Conservation (phyloP, 1,140 invertebrate genomes). For the Drosophila funebris region DNA sequence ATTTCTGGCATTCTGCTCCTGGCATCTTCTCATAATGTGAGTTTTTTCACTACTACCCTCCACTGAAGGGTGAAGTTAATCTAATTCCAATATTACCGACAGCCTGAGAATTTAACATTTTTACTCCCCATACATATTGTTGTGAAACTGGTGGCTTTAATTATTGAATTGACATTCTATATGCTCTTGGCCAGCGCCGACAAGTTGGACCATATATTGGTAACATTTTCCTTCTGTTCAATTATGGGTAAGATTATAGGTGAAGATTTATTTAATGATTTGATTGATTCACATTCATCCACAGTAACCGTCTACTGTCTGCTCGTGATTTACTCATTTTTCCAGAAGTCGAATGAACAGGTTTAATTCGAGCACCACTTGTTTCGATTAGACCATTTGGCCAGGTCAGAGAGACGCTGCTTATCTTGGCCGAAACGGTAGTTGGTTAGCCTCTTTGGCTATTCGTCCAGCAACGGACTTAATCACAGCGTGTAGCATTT, state of each 20-base stretch:
- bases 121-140: slow-evolving; percentile 45
- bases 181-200: background rate
- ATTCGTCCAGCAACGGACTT: slow-evolving; percentile 9
- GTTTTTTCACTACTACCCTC: background rate
- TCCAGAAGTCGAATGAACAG: slow-evolving; percentile 2
- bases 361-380: background rate
- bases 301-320: slow-evolving; percentile 15
- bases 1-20: slow-evolving; percentile 23
- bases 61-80: too few species aligned
- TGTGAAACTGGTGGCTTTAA: slow-evolving; percentile 18
- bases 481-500: slow-evolving; percentile 72
- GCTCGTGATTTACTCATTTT: slow-evolving; percentile 3
- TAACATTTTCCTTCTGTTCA: background rate
- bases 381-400: background rate
- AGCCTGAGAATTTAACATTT: slow-evolving; percentile 1
- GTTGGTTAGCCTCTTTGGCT: slow-evolving; percentile 14
- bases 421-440: slow-evolving; percentile 48
- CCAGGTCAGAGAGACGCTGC: background rate
- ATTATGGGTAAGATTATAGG: slow-evolving; percentile 27
- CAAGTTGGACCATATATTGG: background rate
- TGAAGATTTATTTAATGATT: background rate
- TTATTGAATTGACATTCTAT: slow-evolving; percentile 40
- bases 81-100: background rate
- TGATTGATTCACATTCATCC: background rate
- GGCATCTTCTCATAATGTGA: slow-evolving; percentile 9